Evolutionary conservation across 2,888 invertebrate genomes (phyloP).

Genomic region (Leptodirus hochenwartii): DNA sequence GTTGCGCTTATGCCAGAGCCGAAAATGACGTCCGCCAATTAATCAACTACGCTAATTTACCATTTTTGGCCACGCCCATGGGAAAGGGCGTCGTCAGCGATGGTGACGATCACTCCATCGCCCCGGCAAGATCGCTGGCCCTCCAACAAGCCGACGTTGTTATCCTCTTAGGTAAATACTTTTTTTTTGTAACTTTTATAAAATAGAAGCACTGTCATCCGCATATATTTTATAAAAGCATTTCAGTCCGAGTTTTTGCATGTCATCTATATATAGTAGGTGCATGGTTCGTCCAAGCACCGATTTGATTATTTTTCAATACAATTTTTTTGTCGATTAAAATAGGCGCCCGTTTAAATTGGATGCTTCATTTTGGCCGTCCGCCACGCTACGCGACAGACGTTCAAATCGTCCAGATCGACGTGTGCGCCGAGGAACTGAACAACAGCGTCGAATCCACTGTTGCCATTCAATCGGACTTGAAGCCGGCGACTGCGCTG

Average conservation of each 20-base stretch:
- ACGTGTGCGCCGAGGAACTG: conserved; percentile 77
- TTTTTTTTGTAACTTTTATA: too few relatives aligned
- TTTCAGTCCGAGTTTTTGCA: too few relatives aligned
- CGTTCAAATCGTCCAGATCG: conserved; percentile 84
- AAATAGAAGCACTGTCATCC: too few relatives aligned
- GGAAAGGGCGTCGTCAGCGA: conserved; percentile 71
- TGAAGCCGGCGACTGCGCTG: conserved; percentile 50
- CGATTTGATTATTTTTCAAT: too few relatives aligned
- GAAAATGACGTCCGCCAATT: conserved; percentile 53
- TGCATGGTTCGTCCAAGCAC: too few relatives aligned
- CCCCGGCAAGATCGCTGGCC: conserved; percentile 63
- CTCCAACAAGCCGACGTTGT: conserved; percentile 78
- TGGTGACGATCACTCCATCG: conserved; percentile 52
- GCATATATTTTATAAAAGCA: too few relatives aligned
- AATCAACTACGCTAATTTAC: conserved; percentile 53
- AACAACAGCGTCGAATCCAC: conserved; percentile 71
- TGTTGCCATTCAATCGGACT: conserved; percentile 72
- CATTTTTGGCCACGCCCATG: conserved; percentile 92
- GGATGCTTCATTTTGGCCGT: conserved; percentile 95
- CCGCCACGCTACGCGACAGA: conserved; percentile 64
- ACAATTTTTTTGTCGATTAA: too few relatives aligned
- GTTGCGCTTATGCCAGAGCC: conserved; percentile 53
- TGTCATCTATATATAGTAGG: too few relatives aligned
- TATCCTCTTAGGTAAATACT: conserved; percentile 55
- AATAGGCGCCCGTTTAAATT: conserved; percentile 91